Conservation (phyloP, 53 echinoderm and acorn worm genomes). For the Crossaster papposus region DNA sequence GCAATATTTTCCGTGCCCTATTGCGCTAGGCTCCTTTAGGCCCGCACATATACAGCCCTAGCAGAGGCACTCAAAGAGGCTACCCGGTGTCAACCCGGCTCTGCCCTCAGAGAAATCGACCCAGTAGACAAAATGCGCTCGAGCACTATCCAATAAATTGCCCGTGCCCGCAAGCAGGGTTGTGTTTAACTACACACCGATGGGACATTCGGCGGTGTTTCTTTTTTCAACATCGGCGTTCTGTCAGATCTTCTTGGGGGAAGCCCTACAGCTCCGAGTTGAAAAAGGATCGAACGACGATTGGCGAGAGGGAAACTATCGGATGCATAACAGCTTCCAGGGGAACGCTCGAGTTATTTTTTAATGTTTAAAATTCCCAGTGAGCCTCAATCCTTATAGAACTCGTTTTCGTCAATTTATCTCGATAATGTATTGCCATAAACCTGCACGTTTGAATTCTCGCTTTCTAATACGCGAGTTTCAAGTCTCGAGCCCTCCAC, state of each 20-base stretch:
- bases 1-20: neutral
- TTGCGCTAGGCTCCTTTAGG: neutral
- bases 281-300: neutral
- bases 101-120: conserved; percentile 26
- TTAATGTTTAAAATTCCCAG: neutral
- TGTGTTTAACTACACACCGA: neutral
- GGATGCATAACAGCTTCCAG: neutral
- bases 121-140: conserved; percentile 12
- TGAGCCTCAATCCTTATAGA: neutral
- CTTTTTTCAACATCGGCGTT: neutral
- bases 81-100: conserved; percentile 4
- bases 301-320: neutral
- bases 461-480: no score
- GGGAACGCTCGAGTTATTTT: neutral
- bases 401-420: neutral
- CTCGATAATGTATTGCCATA: neutral
- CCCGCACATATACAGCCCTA: neutral
- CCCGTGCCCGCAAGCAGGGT: neutral
- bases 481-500: no score
- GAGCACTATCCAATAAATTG: conserved; percentile 20
- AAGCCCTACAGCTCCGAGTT: neutral
- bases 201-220: neutral
- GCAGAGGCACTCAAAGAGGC: conserved; percentile 8
- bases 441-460: neutral
- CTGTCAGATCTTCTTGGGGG: neutral